phyloP scores from a whole-genome alignment of 2,888 invertebrate genomes.

The Ennomos erosarius region DNA sequence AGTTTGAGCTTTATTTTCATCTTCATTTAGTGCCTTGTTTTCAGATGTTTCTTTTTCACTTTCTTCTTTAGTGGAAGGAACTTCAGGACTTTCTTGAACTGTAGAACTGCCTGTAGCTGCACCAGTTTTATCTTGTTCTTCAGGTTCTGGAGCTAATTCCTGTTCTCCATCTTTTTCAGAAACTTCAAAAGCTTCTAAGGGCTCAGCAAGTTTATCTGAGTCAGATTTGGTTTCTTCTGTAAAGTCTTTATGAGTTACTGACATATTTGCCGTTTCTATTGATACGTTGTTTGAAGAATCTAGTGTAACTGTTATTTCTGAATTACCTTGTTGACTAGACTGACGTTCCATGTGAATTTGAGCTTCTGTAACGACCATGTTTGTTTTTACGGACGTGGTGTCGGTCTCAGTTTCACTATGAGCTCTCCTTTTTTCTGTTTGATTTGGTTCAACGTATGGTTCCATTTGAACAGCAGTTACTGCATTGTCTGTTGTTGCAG shows the following conservation, averaged over 20 bases:
- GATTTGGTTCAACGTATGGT: conserved; percentile 53
- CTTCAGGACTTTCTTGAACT: conserved; percentile 8
- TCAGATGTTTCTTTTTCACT: conserved; percentile 15
- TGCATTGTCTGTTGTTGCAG: conserved; percentile 31
- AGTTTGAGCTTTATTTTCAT: conserved; percentile 32
- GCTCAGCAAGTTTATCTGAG: conserved; percentile 40
- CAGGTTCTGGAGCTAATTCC: conserved; percentile 24
- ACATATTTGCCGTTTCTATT: conserved; percentile 72
- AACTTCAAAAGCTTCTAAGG: conserved; percentile 21
- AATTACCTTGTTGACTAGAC: conserved; percentile 71
- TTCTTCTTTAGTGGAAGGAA: conserved; percentile 20
- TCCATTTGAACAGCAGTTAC: conserved; percentile 57
- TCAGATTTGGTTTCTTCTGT: conserved; percentile 52
- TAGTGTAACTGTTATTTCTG: conserved; percentile 75
- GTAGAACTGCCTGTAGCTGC: conserved; percentile 12
- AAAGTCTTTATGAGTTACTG: conserved; percentile 66
- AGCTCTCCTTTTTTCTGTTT: conserved; percentile 59
- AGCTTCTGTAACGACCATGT: conserved; percentile 81
- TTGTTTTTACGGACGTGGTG: conserved; percentile 77
- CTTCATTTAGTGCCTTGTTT: conserved; percentile 28
- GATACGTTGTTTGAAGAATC: conserved; percentile 79
- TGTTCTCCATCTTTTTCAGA: conserved; percentile 20
- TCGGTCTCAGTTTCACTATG: conserved; percentile 81
- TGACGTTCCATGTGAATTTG: conserved; percentile 81
- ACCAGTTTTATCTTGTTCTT: conserved; percentile 27